Conservation (phyloP, 2,113 vertebrate species). For the Thomomys bottae region DNA sequence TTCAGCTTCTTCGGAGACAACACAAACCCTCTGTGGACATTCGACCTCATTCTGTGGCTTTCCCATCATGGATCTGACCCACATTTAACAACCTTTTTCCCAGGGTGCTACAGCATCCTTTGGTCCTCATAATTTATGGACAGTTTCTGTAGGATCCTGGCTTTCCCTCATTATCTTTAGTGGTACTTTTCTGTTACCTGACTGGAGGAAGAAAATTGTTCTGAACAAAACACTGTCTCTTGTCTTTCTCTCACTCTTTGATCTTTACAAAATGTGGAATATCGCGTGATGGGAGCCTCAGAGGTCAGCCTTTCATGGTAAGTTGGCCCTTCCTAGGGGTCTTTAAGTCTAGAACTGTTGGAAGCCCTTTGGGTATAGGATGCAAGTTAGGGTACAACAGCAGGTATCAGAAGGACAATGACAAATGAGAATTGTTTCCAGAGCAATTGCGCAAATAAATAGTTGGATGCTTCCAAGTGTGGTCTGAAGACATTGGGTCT, state of each 20-base stretch:
- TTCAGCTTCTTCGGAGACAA: slow-evolving; percentile 57
- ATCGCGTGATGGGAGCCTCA: slow-evolving; percentile 71
- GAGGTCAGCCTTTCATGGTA: slow-evolving; percentile 77
- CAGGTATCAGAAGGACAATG: slow-evolving; percentile 83
- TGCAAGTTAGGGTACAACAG: slow-evolving; percentile 68
- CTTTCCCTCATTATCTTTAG: background rate
- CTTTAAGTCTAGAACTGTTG: background rate
- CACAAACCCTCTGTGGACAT: slow-evolving; percentile 42
- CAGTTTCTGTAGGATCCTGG: background rate
- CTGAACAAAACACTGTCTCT: background rate
- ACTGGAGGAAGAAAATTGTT: background rate
- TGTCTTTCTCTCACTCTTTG: slow-evolving; percentile 69
- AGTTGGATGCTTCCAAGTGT: slow-evolving; percentile 82
- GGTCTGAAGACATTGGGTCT: slow-evolving; percentile 83
- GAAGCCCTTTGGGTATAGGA: slow-evolving; percentile 29
- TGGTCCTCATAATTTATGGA: background rate
- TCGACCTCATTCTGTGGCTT: slow-evolving; percentile 55
- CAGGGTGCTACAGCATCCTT: background rate
- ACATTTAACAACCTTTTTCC: slow-evolving; percentile 41
- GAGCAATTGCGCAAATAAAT: slow-evolving; percentile 87
- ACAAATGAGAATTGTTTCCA: slow-evolving; percentile 84
- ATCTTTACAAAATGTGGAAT: slow-evolving; percentile 79
- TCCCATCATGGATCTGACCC: slow-evolving; percentile 46
- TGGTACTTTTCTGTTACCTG: background rate
- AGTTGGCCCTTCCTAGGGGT: slow-evolving; percentile 26